Base-by-base conservation (phyloP, 2,888 invertebrate species). In the Gari tellinella region DNA sequence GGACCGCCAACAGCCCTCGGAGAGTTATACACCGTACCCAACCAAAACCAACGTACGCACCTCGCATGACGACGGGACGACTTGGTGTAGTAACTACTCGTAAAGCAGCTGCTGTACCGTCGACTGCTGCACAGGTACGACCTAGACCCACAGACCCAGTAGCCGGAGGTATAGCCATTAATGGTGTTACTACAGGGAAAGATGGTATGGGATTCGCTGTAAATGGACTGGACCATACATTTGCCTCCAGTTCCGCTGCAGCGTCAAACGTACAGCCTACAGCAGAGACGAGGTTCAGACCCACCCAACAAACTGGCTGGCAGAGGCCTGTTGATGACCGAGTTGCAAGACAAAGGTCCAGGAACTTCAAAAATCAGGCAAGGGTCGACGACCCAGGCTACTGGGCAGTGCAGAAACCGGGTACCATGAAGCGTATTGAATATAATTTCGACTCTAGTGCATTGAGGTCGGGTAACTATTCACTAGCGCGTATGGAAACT, bases 31-130 rank as follows among this genome's bases (percentile, higher is more conserved):
- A 31, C 5, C 4, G 31, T 7, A 10, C 31, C 4, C 4, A 31
- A 31, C 31, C 31, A 31, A 43, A 21, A 25, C 48, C 26, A 48
- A 48, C 19, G 17, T 17, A 5, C n/a, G 37, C 17, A 10, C 25
- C 41, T 1, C 14, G 8, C 5, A 26, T 49, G n/a, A 10, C 23
- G 10, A 21, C 19, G 8, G 40, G 10, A 21, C 14, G 25, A 12
- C n/a, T 61, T n/a, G 17, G 51, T 25, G 41, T 38, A 17, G 51
- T 37, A 2, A 41, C 26, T 2, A 51, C 57, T 19, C 45, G 17
- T 26, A n/a, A 25, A n/a, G 12, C 12, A 17, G 26, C 43, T 15
- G 17, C 37, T 14, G 17, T 17, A 19, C n/a, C 19, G 21, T 31
- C 45, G 17, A 21, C 2, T 12, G 45, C 21, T 12, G 14, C 15